Evolutionary conservation across 1,140 invertebrate genomes (phyloP).

Genomic region (Aleiodes sp.): DNA sequence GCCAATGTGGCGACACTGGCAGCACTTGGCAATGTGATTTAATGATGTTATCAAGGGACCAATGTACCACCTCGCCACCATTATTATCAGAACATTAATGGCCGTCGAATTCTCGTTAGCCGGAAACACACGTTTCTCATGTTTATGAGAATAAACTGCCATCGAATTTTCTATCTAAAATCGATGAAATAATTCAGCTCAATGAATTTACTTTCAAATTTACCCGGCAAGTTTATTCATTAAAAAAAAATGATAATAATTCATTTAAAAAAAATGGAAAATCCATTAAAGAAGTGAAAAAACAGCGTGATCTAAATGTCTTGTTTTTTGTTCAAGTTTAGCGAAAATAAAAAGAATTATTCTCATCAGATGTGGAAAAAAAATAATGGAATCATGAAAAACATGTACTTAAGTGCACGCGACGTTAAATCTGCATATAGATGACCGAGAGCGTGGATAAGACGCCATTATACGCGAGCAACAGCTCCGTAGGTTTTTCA

Average conservation of each 20-base stretch:
- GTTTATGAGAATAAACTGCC: not conserved
- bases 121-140: not conserved
- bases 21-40: conserved; percentile 10
- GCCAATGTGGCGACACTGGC: not conserved
- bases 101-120: not conserved
- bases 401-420: conserved; percentile 36
- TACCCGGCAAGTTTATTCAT: too few relatives aligned
- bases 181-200: not conserved
- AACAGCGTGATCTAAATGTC: too few relatives aligned
- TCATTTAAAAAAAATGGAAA: too few relatives aligned
- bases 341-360: not conserved
- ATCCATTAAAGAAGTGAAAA: too few relatives aligned
- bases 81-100: conserved; percentile 14
- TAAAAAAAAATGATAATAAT: too few relatives aligned
- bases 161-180: not conserved
- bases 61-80: not conserved
- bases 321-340: not conserved
- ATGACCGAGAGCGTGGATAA: conserved; percentile 33
- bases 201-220: not conserved
- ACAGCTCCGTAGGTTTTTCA: not conserved
- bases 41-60: not conserved
- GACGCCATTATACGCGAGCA: conserved; percentile 18
- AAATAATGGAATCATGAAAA: not conserved
- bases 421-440: conserved; percentile 37
- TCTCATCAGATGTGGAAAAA: not conserved